phyloP scores from a whole-genome alignment of 2,113 vertebrate genomes.

The Mesoclemmys tuberculata region DNA sequence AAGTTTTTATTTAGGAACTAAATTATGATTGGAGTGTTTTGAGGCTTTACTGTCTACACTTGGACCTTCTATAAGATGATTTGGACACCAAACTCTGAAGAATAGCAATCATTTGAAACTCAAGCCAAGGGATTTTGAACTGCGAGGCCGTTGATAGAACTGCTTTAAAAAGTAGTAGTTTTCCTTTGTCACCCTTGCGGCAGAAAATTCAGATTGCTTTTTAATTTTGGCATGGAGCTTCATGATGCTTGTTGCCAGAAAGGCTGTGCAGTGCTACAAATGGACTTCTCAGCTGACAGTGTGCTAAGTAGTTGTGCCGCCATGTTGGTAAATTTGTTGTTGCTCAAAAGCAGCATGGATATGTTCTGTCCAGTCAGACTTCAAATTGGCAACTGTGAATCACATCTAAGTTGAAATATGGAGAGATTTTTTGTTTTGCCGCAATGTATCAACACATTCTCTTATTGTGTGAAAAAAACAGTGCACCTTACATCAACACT shows the following conservation, averaged over 20 bases:
- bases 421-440: not conserved
- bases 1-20: not conserved
- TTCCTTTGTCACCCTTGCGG: not conserved
- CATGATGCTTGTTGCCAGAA: not conserved
- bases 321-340: not conserved
- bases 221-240: not conserved
- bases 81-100: accelerated
- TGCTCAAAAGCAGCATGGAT: not conserved
- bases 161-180: not conserved
- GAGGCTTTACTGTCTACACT: not conserved
- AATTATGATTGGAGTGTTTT: not conserved
- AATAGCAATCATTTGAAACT: not conserved
- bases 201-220: not conserved
- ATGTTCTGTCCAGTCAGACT: not conserved
- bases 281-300: not conserved
- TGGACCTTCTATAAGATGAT: not conserved
- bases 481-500: not conserved
- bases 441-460: not conserved
- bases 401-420: not conserved
- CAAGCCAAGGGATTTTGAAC: not conserved
- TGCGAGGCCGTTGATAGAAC: not conserved
- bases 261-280: not conserved
- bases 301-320: not conserved
- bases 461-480: not conserved
- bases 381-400: not conserved